Conservation (phyloP, 2,888 invertebrate genomes). For the Pecten maximus region DNA sequence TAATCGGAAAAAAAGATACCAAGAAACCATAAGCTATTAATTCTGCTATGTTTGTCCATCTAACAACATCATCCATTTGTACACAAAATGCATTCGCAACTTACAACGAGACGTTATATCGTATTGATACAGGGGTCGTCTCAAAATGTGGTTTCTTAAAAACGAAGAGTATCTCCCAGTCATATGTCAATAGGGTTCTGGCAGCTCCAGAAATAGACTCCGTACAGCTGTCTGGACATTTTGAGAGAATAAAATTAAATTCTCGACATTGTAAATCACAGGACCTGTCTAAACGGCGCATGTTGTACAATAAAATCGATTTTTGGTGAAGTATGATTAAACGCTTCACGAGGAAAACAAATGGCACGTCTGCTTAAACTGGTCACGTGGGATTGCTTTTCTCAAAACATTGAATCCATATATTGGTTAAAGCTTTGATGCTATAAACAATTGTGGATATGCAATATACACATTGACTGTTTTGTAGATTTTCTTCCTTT, state of each 20-base stretch:
- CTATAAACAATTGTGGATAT: too few species aligned
- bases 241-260: conserved; percentile 23
- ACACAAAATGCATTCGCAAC: too few species aligned
- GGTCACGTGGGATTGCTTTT: not conserved
- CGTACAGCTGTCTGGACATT: not conserved
- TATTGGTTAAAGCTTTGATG: too few species aligned
- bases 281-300: not conserved
- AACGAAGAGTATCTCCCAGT: not conserved
- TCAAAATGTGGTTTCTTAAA: not conserved
- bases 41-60: too few species aligned
- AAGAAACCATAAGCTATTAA: too few species aligned
- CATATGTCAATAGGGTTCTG: not conserved
- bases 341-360: not conserved
- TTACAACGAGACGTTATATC: too few species aligned
- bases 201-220: not conserved
- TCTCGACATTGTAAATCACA: conserved; percentile 1
- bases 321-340: not conserved
- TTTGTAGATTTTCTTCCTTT: too few species aligned
- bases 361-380: not conserved
- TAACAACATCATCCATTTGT: too few species aligned
- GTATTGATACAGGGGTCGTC: not conserved
- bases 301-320: conserved; percentile 2
- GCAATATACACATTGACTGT: too few species aligned
- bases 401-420: not conserved
- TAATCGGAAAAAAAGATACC: too few species aligned